Base-by-base conservation (phyloP, 2,888 invertebrate genomes). In the Pemphredon lugubris region DNA sequence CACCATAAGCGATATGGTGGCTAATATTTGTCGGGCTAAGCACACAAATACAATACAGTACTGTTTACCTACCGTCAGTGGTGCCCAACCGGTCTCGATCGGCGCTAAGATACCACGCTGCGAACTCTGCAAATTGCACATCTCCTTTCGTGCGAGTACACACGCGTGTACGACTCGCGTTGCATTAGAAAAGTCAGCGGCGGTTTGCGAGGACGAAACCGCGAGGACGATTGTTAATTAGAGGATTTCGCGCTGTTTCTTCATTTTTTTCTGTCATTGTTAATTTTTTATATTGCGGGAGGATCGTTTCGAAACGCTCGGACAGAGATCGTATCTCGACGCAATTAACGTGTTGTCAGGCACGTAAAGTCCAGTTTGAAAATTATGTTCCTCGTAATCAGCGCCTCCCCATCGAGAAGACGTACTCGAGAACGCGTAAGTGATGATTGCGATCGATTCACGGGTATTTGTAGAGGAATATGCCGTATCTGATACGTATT, bases 1-100 rank as follows among this genome's bases (percentile, higher is more conserved):
- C 87, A 85, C 85, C 85, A 87, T 87, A 87, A 87, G 88, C 88
- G 88, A 89, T 88, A 88, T 87, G 86, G 85, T 86, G 85, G 88
- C 88, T 87, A 88, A 89, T 88, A 88, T 89, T 89, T 89, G 86
- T 85, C 81, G 81, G 85, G 82, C 86, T 84, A 83, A 85, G 87
- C 85, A 87, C 82, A 87, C 88, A 88, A 87, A 88, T 84, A 86
- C 87, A 84, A 87, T 86, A 84, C 83, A 84, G 86, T 84, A 66
- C 73, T 82, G 86, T 86, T 87, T 87, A 84, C 79, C 65, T 73
- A 74, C 34, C 45, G 77, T 47, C 86, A 84, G 85, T 71, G 88
- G 83, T 79, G 82, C 87, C 87, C 87, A 84, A 53, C 64, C 37
- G 34, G 45, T 34, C 53, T 54, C 48, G 59, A 59, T 72, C 59